Conservation (phyloP, 1,140 invertebrate genomes). For the Drosophila ficusphila region DNA sequence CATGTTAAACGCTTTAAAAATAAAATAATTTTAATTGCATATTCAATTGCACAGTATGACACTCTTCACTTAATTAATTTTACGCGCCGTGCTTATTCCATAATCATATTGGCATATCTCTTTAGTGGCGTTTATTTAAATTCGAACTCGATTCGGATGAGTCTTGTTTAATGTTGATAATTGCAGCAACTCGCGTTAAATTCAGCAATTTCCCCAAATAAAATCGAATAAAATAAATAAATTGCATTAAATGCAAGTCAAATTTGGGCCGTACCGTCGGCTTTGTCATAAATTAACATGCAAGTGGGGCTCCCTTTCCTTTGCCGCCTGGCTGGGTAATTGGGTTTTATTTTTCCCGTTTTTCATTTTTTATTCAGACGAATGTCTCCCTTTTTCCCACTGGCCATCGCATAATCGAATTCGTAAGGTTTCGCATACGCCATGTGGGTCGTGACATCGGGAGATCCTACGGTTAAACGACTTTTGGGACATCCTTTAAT, state of each 20-base stretch:
- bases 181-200: conserved; percentile 3
- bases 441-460: conserved; percentile 17
- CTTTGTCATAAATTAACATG: conserved; percentile 78
- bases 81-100: background rate
- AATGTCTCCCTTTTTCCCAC: conserved; percentile 7
- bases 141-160: conserved; percentile 6
- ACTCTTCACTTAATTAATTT: conserved; percentile 7
- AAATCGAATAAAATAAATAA: conserved; percentile 62
- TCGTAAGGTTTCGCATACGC: conserved; percentile 35
- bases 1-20: background rate
- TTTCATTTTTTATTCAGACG: conserved; percentile 1
- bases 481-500: conserved; percentile 40
- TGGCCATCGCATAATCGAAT: conserved; percentile 60
- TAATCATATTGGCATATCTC: conserved; percentile 9
- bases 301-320: conserved; percentile 44
- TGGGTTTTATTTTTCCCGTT: conserved; percentile 55
- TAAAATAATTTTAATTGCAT: background rate
- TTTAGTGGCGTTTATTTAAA: conserved; percentile 22
- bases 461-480: conserved; percentile 35
- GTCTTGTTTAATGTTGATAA: conserved; percentile 36
- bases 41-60: background rate
- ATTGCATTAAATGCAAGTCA: conserved; percentile 66
- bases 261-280: conserved; percentile 28
- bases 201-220: conserved; percentile 6
- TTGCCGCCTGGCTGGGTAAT: conserved; percentile 47